Evolutionary conservation across 1,140 invertebrate species (phyloP), one percentile per base, ranked within the genome.

Genomic region (Arctopsyche grandis): DNA sequence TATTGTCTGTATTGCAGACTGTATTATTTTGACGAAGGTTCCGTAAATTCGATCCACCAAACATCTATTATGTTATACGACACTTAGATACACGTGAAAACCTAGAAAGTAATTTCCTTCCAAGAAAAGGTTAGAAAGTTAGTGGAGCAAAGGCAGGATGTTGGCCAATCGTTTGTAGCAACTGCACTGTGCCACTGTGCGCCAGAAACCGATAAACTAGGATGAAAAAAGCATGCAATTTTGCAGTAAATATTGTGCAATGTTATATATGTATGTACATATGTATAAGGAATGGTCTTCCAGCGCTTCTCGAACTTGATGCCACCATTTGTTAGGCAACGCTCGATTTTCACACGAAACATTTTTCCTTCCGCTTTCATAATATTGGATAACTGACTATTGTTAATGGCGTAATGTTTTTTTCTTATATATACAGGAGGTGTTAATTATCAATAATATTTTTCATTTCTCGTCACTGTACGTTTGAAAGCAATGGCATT

Each of bases 301-400:
- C 63, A 66, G 46, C 26, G 46, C 56, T 63, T 76, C 74, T 52
- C 21, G 9, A 29, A 74, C 16, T 1, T 56, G 24, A 7, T 5
- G 24, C 22, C 19, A 29, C 1, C 38, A 75, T 75, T 56, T 44
- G 26, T 76, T 60, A 38, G 26, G 74, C 26, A 76, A 76, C 24
- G 29, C 21, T 38, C 26, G 38, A 43, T 63, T 63, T 76, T 63
- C 74, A 76, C 58, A 46, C 56, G 52, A 76, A 76, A 56, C 74
- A 29, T 76, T 76, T n/a, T 76, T 76, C 74, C 74, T 76, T 76
- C 74, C 74, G 74, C 58, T 63, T 63, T 19, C 74, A 44, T 76
- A 76, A 76, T 60, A 48, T 56, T 56, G 44, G 44, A 74, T 74
- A 74, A 74, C 63, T 26, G 56, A 60, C 16, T 9, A 21, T 19